Evolutionary conservation across 2,113 vertebrate species (phyloP).

Genomic region (Ochotona princeps): DNA sequence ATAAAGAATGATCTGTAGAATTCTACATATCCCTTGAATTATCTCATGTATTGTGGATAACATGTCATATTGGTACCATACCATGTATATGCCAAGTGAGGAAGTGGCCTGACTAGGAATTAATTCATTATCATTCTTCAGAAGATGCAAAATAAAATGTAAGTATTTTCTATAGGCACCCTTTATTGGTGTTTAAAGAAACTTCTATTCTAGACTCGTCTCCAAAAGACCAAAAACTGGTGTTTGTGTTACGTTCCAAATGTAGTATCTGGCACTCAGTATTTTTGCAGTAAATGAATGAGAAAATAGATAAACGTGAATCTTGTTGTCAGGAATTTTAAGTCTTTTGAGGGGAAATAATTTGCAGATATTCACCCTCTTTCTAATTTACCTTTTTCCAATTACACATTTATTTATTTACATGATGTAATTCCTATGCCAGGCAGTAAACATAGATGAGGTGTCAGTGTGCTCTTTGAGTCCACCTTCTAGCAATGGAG

Average conservation of each 20-base stretch:
- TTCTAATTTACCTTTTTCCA: neutral
- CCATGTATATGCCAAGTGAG: neutral
- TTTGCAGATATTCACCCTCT: neutral
- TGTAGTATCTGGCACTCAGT: neutral
- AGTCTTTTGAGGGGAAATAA: neutral
- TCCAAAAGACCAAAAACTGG: neutral
- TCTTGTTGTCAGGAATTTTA: neutral
- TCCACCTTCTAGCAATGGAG: neutral
- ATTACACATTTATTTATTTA: neutral
- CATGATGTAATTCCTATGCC: neutral
- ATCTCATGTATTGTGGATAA: neutral
- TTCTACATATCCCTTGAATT: neutral
- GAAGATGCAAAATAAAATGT: neutral
- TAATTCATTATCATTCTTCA: neutral
- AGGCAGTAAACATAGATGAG: neutral
- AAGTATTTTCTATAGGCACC: neutral
- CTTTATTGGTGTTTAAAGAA: neutral
- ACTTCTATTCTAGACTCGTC: neutral
- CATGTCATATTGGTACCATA: neutral
- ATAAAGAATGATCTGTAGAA: neutral
- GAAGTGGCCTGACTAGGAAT: neutral
- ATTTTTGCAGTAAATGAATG: neutral
- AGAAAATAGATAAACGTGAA: neutral
- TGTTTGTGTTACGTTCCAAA: neutral
- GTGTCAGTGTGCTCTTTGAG: neutral